Evolutionary conservation across 2,797 vertebrate genomes (phyloP), one percentile per base, ranked within the genome.

Genomic region (Alcedo atthis): DNA sequence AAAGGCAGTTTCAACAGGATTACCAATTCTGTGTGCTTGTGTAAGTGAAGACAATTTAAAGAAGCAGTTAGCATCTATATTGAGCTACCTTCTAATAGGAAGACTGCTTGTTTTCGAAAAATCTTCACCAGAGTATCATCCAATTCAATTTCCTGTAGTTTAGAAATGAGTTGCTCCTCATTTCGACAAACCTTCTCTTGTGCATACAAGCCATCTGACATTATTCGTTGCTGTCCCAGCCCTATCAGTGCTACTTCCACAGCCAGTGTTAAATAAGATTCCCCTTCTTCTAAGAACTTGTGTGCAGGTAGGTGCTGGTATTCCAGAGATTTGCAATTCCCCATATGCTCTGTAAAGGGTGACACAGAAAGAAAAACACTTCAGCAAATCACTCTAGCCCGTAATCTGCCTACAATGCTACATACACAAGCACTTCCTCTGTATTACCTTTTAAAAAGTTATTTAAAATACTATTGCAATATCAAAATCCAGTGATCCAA

Each of bases 101-200:
- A 98, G 95, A 98, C 97, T 75, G 98, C 98, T 98, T 99, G 99
- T 93, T 99, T 99, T 97, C 98, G 98, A 97, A 99, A 99, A 97
- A 99, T 98, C 97, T 99, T 98, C 97, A 99, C 98, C 96, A 99
- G 96, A 73, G 96, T 96, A 95, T 99, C 98, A 91, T 98, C 98
- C 76, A 99, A 95, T 74, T 98, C 97, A 71, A 99, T 97, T 97
- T 99, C 99, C 92, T 99, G 99, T 66, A 99, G 98, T 91, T 98
- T 98, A 95, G 98, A 98, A 97, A 99, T 97, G 78, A 99, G 98
- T 94, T 99, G 99, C 95, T 99, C 99, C 95, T 99, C 99, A 53
- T 99, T 98, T 93, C 98, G 98, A 96, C 99, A 99, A 94, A 99
- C 98, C 81, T 99, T 99, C 98, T 99, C 99, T 97, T 99, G 99